Evolutionary conservation across 2,113 vertebrate species (phyloP).

Genomic region (Elachura formosa): DNA sequence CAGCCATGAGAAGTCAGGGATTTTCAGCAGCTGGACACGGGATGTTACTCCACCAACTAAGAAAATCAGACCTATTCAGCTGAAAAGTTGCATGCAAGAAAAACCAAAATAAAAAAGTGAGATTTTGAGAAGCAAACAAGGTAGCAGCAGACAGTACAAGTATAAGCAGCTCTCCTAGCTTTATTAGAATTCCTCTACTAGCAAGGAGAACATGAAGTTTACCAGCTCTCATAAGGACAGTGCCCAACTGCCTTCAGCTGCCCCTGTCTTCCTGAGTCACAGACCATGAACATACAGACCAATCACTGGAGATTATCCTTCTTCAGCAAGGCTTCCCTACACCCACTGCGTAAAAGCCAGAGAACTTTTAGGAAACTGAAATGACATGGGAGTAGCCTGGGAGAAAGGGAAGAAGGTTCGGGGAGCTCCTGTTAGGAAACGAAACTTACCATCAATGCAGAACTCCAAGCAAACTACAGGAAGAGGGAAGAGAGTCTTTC

Average conservation of each 20-base stretch:
- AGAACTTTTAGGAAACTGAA: neutral
- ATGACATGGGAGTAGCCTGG: neutral
- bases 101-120: neutral
- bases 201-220: neutral
- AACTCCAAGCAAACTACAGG: neutral
- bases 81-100: neutral
- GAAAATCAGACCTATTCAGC: neutral
- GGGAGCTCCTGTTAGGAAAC: neutral
- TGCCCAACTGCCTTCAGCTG: neutral
- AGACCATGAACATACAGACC: neutral
- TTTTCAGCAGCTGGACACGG: neutral
- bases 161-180: neutral
- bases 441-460: neutral
- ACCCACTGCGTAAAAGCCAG: neutral
- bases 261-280: accelerated
- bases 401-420: neutral
- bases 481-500: neutral
- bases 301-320: accelerated
- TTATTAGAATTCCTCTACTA: neutral
- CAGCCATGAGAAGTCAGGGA: neutral
- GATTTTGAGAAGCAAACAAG: neutral
- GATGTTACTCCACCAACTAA: neutral
- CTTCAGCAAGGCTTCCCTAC: neutral
- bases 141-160: neutral
- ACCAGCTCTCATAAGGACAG: neutral